phyloP scores from a whole-genome alignment of 1,140 invertebrate genomes.

The Laodelphax striatellus region DNA sequence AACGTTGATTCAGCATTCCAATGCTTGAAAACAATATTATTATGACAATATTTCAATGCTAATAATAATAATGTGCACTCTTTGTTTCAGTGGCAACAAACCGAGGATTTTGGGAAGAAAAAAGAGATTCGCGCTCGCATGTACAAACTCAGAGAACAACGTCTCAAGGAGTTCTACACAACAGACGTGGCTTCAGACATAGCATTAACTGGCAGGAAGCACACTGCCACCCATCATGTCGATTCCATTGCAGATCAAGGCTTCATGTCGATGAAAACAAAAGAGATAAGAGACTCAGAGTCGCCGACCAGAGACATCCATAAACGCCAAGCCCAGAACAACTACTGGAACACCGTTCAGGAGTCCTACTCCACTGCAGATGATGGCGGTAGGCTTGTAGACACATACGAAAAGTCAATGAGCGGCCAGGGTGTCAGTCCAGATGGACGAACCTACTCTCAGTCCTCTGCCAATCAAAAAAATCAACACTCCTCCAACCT shows the following conservation, averaged over 20 bases:
- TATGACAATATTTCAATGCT: no score
- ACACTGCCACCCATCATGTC: slow-evolving; percentile 39
- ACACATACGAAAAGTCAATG: slow-evolving; percentile 4
- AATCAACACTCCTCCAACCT: neutral
- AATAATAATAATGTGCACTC: slow-evolving; percentile 21
- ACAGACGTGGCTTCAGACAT: slow-evolving; percentile 30
- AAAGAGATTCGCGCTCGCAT: slow-evolving; percentile 74
- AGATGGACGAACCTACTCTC: slow-evolving; percentile 14
- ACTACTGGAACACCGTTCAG: slow-evolving; percentile 22
- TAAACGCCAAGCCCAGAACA: slow-evolving; percentile 9
- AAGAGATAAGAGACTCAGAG: slow-evolving; percentile 62
- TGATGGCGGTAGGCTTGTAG: slow-evolving; percentile 3
- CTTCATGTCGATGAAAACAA: slow-evolving; percentile 60
- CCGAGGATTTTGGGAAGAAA: slow-evolving; percentile 71
- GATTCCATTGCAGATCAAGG: slow-evolving; percentile 58
- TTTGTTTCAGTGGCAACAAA: slow-evolving; percentile 61
- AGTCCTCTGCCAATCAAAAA: slow-evolving; percentile 2
- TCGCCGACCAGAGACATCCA: slow-evolving; percentile 52
- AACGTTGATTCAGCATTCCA: no score
- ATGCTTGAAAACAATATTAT: no score
- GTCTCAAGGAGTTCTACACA: slow-evolving; percentile 56
- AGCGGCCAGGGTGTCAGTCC: slow-evolving; percentile 9
- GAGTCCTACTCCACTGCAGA: slow-evolving; percentile 15
- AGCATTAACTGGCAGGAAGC: slow-evolving; percentile 15
- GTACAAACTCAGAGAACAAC: slow-evolving; percentile 65